phyloP scores from a whole-genome alignment of 2,113 vertebrate species.

The Eurypyga helias region DNA sequence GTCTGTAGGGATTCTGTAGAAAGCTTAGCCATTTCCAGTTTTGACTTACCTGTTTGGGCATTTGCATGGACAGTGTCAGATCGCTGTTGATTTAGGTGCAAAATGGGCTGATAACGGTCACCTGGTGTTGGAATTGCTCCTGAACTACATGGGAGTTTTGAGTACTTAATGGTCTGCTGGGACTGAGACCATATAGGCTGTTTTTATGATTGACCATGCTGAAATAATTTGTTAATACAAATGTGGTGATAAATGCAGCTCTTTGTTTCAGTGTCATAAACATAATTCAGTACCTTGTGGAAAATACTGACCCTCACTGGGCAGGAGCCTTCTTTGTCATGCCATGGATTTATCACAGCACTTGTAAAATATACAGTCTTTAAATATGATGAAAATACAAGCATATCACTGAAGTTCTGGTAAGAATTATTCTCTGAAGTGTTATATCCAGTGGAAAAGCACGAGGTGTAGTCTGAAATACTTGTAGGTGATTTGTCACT shows the following conservation, averaged over 20 bases:
- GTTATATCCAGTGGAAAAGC: background rate
- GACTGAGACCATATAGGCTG: background rate
- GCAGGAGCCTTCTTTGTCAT: background rate
- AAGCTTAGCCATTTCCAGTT: background rate
- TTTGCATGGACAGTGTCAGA: background rate
- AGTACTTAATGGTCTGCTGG: background rate
- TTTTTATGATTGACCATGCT: background rate
- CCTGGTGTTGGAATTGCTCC: background rate
- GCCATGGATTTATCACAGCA: background rate
- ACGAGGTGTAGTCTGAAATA: background rate
- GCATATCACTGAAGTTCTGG: background rate
- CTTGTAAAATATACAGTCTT: background rate
- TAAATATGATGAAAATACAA: background rate
- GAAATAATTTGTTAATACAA: background rate
- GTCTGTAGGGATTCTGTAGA: background rate
- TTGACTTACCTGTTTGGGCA: background rate
- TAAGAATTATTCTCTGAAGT: background rate
- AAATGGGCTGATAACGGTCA: background rate
- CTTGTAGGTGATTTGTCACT: background rate
- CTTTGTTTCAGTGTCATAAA: background rate
- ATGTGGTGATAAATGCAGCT: background rate
- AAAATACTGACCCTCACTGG: background rate
- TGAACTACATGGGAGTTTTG: background rate
- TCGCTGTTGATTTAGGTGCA: background rate
- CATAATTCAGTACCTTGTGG: background rate